A percentile compares a stretch with the other conserved stretches of the same genome.
phyloP scores from a whole-genome alignment of 2,797 vertebrate species.

The Tiaroga cobitis region DNA sequence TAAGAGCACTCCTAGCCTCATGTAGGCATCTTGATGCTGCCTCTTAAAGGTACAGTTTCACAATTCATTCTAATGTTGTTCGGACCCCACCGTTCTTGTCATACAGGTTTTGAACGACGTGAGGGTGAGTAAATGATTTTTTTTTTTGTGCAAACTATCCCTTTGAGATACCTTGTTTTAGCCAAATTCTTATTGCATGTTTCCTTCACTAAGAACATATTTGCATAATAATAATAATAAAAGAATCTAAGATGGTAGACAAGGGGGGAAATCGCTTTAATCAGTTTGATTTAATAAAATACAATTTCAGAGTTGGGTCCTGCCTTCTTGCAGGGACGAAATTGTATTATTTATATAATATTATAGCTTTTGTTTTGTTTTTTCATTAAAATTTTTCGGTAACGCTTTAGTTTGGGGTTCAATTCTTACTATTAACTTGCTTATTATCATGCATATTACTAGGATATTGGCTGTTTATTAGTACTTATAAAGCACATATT shows the following conservation, averaged over 20 bases:
- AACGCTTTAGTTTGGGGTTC: too few relatives aligned
- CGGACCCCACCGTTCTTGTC: neutral
- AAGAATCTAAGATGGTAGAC: neutral
- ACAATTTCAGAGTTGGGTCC: neutral
- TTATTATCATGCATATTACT: too few relatives aligned
- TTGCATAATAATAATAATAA: too few relatives aligned
- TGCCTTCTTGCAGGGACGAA: neutral
- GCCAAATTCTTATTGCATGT: neutral
- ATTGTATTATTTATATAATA: too few relatives aligned
- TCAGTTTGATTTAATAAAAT: neutral
- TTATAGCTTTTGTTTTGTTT: too few relatives aligned
- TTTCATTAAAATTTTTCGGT: too few relatives aligned
- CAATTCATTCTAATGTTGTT: neutral
- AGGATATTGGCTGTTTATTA: neutral
- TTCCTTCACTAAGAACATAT: neutral
- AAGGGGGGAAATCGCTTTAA: neutral
- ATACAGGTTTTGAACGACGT: neutral
- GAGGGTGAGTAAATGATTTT: neutral
- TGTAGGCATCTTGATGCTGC: neutral
- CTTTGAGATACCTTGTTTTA: neutral
- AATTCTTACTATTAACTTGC: too few relatives aligned
- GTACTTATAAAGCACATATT: neutral
- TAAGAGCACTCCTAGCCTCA: neutral
- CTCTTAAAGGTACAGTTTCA: neutral
- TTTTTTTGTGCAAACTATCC: neutral